phyloP scores from a whole-genome alignment of 53 echinoderm and acorn worm species.

The Hippasteria phrygiana region DNA sequence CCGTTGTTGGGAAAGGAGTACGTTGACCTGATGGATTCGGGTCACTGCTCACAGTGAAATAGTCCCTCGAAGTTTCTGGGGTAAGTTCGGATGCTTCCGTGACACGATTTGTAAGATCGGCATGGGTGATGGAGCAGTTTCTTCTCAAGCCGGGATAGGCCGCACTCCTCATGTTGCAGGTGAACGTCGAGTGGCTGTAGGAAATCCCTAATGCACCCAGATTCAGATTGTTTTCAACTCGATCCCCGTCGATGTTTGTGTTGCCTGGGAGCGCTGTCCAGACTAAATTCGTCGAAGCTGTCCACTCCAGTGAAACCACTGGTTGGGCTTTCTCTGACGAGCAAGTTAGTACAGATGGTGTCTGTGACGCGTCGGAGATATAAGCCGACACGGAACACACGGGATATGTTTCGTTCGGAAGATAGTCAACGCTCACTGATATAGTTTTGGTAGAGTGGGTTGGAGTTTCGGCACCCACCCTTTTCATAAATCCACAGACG shows the following conservation, averaged over 20 bases:
- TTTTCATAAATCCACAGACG: neutral
- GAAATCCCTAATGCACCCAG: neutral
- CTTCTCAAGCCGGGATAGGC: neutral
- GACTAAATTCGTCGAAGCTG: neutral
- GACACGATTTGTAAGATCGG: too few species aligned
- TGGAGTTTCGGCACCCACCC: neutral
- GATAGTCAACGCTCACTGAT: neutral
- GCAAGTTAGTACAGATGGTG: neutral
- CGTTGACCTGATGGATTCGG: too few species aligned
- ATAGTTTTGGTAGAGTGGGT: too few species aligned
- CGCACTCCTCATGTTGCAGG: neutral
- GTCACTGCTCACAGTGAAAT: too few species aligned
- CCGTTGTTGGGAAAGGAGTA: too few species aligned
- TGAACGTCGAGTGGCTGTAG: neutral
- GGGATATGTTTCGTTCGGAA: conserved; percentile 4
- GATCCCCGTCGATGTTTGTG: neutral
- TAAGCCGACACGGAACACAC: neutral
- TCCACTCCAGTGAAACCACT: conserved; percentile 20
- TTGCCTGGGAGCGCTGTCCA: neutral
- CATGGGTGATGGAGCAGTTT: neutral
- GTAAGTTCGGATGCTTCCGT: too few species aligned
- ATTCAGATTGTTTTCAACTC: neutral
- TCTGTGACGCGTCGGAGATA: neutral
- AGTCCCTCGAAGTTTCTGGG: too few species aligned
- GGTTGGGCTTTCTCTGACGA: neutral